A percentile compares a stretch with the other conserved stretches of the same genome.
Conservation (phyloP, 2,113 vertebrate genomes). For the Zosterops japonicus region DNA sequence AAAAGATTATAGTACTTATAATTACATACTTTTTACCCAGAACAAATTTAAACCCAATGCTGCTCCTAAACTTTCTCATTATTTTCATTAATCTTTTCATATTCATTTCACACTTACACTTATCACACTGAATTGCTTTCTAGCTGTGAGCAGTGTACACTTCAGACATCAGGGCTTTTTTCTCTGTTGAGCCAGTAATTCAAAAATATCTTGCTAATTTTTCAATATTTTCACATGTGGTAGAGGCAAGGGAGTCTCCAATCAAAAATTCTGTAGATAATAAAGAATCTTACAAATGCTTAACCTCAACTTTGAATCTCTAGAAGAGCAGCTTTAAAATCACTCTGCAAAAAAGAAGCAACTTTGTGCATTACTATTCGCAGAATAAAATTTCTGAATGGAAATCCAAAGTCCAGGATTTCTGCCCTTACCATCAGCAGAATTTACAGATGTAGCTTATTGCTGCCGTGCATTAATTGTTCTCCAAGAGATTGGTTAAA, state of each 20-base stretch:
- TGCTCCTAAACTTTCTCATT: background rate
- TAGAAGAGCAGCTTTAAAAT: background rate
- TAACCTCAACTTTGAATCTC: background rate
- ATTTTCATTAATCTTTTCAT: conserved; percentile 4
- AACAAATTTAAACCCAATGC: background rate
- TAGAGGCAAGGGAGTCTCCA: background rate
- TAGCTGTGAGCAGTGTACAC: background rate
- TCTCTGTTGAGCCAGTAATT: background rate
- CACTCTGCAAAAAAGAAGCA: background rate
- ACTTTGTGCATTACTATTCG: background rate
- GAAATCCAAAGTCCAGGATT: background rate
- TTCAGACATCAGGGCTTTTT: background rate
- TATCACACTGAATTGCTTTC: background rate
- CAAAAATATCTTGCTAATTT: background rate
- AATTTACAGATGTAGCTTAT: background rate
- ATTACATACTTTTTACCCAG: background rate
- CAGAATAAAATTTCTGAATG: background rate
- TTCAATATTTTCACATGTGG: background rate
- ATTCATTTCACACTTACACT: conserved; percentile 13
- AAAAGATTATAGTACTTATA: background rate
- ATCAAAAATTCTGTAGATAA: background rate
- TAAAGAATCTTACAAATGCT: background rate
- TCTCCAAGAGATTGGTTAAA: background rate
- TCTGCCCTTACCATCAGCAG: fast-evolving
- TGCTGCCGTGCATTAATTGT: background rate